Evolutionary conservation across 2,113 vertebrate species (phyloP).

Genomic region (Panthera uncia): DNA sequence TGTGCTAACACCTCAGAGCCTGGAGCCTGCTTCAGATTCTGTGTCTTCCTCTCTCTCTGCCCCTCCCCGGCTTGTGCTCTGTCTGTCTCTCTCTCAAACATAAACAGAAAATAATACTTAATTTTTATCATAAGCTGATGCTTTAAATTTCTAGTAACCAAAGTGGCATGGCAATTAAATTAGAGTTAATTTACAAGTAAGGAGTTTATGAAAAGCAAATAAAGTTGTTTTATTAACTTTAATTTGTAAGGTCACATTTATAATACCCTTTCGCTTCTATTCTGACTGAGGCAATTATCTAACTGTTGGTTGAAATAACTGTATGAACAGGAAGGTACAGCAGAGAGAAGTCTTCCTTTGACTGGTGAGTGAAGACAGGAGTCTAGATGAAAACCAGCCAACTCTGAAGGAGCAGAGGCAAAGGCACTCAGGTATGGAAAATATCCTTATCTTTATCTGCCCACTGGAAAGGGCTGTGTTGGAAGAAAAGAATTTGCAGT

Average conservation of each 20-base stretch:
- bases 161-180: neutral
- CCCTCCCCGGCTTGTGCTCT: too few relatives aligned
- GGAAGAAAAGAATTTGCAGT: slow-evolving; percentile 16
- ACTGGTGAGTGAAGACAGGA: neutral
- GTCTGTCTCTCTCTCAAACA: too few relatives aligned
- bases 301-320: neutral
- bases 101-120: neutral
- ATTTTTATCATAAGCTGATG: neutral
- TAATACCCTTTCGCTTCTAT: neutral
- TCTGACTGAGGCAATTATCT: neutral
- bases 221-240: neutral
- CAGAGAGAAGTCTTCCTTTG: neutral
- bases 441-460: neutral
- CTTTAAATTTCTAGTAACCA: neutral
- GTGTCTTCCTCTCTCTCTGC: too few relatives aligned
- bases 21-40: too few relatives aligned
- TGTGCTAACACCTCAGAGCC: too few relatives aligned
- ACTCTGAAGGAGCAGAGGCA: neutral
- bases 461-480: neutral
- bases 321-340: neutral
- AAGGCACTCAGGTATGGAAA: neutral
- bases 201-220: neutral
- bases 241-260: neutral
- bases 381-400: slow-evolving; percentile 1
- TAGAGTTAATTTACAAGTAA: neutral